Evolutionary conservation across 2,113 vertebrate species (phyloP).

Genomic region (Phaethon lepturus): DNA sequence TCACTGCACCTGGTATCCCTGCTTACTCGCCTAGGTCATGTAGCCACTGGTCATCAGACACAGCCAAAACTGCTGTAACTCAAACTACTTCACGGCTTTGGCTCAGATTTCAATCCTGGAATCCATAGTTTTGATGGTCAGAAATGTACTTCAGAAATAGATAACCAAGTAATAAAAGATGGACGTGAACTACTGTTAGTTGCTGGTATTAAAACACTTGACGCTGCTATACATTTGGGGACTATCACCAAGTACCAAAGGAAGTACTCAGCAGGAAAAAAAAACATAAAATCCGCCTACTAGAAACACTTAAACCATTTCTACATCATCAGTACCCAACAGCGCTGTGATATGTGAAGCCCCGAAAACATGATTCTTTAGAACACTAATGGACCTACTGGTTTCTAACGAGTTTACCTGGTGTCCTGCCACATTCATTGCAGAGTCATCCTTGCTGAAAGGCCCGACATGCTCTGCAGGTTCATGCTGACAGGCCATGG

Average conservation of each 20-base stretch:
- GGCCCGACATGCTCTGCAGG: neutral
- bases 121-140: neutral
- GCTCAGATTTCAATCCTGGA: neutral
- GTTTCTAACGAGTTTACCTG: neutral
- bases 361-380: neutral
- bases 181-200: neutral
- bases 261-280: neutral
- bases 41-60: neutral
- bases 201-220: neutral
- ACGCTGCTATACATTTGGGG: neutral
- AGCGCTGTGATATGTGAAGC: neutral
- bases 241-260: neutral
- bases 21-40: neutral
- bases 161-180: neutral
- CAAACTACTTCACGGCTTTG: neutral
- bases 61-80: neutral
- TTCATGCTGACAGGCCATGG: neutral
- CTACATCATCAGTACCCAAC: neutral
- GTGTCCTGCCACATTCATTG: neutral
- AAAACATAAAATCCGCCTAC: neutral
- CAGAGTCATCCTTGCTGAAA: neutral
- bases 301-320: neutral
- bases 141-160: neutral
- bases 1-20: neutral
- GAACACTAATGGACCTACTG: neutral